These are phyloP conservation scores for Hypselothyrea guttata DNA, from an alignment of 2,888 invertebrate species.

Conservation along the genomic window DNA sequence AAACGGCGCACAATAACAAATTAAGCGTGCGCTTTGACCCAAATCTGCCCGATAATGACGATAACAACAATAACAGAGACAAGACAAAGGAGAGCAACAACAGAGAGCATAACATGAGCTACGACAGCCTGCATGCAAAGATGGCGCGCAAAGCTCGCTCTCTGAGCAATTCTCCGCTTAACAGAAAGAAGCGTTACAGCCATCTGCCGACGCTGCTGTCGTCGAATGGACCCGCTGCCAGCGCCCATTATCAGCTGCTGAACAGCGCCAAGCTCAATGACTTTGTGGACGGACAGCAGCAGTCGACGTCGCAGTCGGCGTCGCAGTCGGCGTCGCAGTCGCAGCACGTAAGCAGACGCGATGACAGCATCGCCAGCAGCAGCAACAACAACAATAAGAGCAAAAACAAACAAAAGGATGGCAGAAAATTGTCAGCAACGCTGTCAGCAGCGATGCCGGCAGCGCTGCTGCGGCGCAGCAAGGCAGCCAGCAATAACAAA, in stretches of 20 bases:
- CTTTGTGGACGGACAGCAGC: constrained; percentile 64
- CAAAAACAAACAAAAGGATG: constrained; percentile 61
- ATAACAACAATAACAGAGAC: constrained; percentile 45
- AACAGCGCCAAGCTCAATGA: constrained; percentile 65
- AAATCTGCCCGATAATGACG: constrained; percentile 61
- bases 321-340: too few species aligned
- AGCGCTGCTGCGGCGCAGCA: constrained; percentile 60
- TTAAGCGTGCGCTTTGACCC: constrained; percentile 69
- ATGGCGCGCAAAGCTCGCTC: constrained; percentile 77
- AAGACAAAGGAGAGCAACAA: constrained; percentile 13
- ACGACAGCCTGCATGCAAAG: constrained; percentile 55
- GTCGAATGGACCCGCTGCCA: constrained; percentile 54
- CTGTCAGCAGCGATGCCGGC: constrained; percentile 67
- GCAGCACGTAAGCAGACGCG: constrained; percentile 77
- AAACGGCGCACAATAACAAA: constrained; percentile 47
- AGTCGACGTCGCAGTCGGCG: too few species aligned
- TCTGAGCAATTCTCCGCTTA: constrained; percentile 80
- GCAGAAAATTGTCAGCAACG: constrained; percentile 61
- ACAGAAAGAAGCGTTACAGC: constrained; percentile 76
- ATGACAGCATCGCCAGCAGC: constrained; percentile 45
- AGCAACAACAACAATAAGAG: constrained; percentile 25
- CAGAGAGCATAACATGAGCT: constrained; percentile 23
- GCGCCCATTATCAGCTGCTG: constrained; percentile 63
- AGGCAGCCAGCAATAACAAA: constrained; percentile 31
- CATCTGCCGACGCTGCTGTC: constrained; percentile 70